Evolutionary conservation across 2,888 invertebrate species (phyloP), one percentile per base, ranked within the genome.

Genomic region (Iphiclides podalirius): DNA sequence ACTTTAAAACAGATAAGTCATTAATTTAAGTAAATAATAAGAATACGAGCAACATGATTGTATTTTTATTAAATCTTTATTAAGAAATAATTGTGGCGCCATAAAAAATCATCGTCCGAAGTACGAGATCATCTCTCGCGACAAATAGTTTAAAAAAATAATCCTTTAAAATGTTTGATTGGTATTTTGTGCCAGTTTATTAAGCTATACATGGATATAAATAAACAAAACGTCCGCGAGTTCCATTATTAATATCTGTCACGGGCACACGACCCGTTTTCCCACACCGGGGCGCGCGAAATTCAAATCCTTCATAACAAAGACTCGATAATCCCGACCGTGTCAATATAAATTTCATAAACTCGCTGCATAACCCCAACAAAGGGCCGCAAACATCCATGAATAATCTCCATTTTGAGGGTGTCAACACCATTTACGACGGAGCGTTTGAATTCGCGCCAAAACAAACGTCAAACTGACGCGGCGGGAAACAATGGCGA

Each of bases 311-410:
- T 72, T 69, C 75, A 75, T 75, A 80, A 83, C 82, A 82, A 82
- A 74, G 76, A 75, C 75, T 75, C 79, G 68, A 82, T 82, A 83
- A 83, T 82, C 82, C 79, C 68, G 67, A 75, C 75, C 80, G 79
- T 80, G 81, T 81, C 81, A 81, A 82, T 81, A 81, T 83, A 83
- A 83, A 83, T 83, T 82, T 84, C 82, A 82, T 82, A 84, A 82
- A 82, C 80, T 79, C 79, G 58, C 71, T 59, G 75, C 71, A 69
- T 73, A 76, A 73, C 78, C 72, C 78, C 70, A 69, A 82, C 82
- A 81, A 82, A 70, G 75, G 74, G 65, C 68, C 72, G 75, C 80
- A 80, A 82, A 82, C 80, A 79, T 80, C 82, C 82, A 84, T 84
- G 84, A 84, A 84, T 84, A 84, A 84, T 84, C 82, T 81, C 79